phyloP scores from a whole-genome alignment of 2,888 invertebrate genomes.

The Parthenolecanium corni region DNA sequence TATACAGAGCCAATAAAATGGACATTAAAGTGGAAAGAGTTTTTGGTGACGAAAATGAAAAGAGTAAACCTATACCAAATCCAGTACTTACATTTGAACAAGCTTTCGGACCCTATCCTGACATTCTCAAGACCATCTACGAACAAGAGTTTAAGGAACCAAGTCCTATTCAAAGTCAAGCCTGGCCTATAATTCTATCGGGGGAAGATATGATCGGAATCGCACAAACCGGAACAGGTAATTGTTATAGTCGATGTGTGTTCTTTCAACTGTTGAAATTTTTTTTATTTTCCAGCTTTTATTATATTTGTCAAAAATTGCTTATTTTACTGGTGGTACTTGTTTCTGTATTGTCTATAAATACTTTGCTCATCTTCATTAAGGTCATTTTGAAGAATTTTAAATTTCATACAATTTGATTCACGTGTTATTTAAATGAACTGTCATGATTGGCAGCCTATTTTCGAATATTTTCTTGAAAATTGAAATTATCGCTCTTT shows the following conservation, averaged over 20 bases:
- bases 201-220: constrained; percentile 93
- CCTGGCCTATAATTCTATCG: constrained; percentile 84
- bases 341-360: no score
- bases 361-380: no score
- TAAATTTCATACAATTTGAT: no score
- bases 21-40: constrained; percentile 6
- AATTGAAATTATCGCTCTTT: no score
- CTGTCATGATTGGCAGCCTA: no score
- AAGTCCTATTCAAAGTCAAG: constrained; percentile 84
- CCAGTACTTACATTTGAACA: constrained; percentile 72
- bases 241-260: not conserved
- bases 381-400: no score
- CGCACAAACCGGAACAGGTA: constrained; percentile 79
- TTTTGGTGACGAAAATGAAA: constrained; percentile 31
- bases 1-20: constrained; percentile 7
- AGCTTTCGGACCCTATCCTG: constrained; percentile 54
- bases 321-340: no score
- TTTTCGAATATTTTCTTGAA: no score
- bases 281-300: no score
- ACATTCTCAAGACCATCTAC: constrained; percentile 64
- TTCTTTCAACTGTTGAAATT: not conserved
- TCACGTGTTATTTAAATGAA: no score
- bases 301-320: no score
- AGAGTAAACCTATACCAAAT: constrained; percentile 51
- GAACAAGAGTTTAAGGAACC: constrained; percentile 72